Conservation (phyloP, 2,113 vertebrate species). For the Halichoerus grypus region DNA sequence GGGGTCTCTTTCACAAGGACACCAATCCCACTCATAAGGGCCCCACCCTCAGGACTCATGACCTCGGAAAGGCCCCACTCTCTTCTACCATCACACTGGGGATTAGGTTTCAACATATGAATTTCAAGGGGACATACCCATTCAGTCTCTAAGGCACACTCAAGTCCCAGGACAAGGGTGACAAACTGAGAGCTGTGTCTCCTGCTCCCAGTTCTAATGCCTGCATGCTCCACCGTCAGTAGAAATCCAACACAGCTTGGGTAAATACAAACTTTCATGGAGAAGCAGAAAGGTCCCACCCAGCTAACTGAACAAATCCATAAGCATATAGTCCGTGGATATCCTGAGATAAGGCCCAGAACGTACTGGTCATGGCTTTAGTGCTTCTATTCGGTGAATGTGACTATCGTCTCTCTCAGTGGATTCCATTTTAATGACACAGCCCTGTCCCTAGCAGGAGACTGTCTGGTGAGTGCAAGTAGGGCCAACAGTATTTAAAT, state of each 20-base stretch:
- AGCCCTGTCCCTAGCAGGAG: constrained; percentile 44
- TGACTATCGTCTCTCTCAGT: constrained; percentile 20
- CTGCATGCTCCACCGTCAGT: neutral
- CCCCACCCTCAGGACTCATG: neutral
- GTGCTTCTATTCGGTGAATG: neutral
- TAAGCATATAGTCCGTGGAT: neutral
- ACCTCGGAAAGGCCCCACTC: neutral
- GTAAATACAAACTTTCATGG: neutral
- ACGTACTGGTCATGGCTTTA: neutral
- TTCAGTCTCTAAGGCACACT: too few species aligned
- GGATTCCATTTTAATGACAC: constrained; percentile 64
- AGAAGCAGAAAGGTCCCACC: neutral
- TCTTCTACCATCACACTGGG: neutral
- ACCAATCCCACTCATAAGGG: neutral
- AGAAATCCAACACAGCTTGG: neutral
- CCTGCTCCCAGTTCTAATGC: neutral
- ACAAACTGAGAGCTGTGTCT: neutral
- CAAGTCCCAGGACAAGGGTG: neutral
- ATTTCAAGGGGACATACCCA: accelerated
- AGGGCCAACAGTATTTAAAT: constrained; percentile 5
- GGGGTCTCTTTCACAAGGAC: neutral
- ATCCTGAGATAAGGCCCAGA: neutral
- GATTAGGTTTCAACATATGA: neutral
- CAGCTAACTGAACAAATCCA: neutral
- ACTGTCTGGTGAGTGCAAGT: constrained; percentile 20